Evolutionary conservation across 2,113 vertebrate genomes (phyloP), one percentile per base, ranked within the genome.

Genomic region (Gadus macrocephalus): DNA sequence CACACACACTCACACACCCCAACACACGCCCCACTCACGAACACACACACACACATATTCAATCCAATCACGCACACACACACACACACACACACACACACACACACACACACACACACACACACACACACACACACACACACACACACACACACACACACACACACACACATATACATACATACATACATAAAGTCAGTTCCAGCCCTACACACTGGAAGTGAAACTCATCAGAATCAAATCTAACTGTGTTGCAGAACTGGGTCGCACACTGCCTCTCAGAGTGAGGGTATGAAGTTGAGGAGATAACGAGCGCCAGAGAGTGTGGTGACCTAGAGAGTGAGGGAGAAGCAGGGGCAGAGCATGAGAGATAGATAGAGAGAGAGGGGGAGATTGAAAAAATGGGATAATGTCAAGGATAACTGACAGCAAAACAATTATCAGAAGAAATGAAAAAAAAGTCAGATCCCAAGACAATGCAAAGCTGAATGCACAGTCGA

Each of bases 231-330:
- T 87, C 86, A 82, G 75, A 83, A 84, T 87, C 78, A 82, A 58
- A 87, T 83, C 79, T 86, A 67, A 86, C 74, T 70, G 74, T 70
- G 78, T 71, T 68, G 76, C 42, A 75, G 79, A 87, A 87, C 68
- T 88, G 81, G 86, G 86, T 85, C 88, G 84, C 65, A 69, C 70
- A 79, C 81, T 77, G 79, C 71, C 74, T 83, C 81, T 81, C 74
- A 64, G 56, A 75, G 70, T 67, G 78, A 75, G 76, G 58, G 71
- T 64, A 78, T 64, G 70, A 83, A 78, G 77, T 81, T 88, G 78
- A 28, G 35, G 22, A 69, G 82, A 89, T 82, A 49, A 59, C 19
- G 14, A 49, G 58, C 1, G 28, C 11, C n/a, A 60, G 5, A 35
- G 65, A 67, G 65, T 55, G 11, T 17, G 55, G 64, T n/a, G 64